Evolutionary conservation across 2,113 vertebrate genomes (phyloP).

Genomic region (Anoplopoma fimbria): DNA sequence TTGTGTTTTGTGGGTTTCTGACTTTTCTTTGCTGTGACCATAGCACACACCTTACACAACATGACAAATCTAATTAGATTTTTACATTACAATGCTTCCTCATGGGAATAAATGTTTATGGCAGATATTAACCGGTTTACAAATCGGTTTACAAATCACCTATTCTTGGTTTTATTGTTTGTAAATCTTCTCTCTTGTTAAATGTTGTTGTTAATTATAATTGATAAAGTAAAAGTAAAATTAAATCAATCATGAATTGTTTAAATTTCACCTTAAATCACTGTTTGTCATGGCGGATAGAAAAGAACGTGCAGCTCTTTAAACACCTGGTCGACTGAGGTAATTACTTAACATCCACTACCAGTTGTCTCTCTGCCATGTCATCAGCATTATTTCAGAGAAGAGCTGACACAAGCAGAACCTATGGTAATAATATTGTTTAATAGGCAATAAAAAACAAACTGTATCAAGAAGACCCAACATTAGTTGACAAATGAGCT

Average conservation of each 20-base stretch:
- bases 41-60: background rate
- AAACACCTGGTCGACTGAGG: constrained; percentile 59
- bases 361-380: constrained; percentile 61
- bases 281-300: background rate
- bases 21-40: background rate
- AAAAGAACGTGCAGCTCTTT: background rate
- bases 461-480: constrained; percentile 56
- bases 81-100: background rate
- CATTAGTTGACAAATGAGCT: constrained; percentile 65
- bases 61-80: background rate
- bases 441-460: constrained; percentile 74
- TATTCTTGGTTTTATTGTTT: background rate
- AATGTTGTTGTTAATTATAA: background rate
- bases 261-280: background rate
- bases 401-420: constrained; percentile 71
- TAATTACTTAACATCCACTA: constrained; percentile 65
- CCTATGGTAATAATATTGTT: constrained; percentile 64
- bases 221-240: background rate
- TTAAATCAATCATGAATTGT: background rate
- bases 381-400: constrained; percentile 66
- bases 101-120: background rate
- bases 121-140: background rate
- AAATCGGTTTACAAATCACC: background rate
- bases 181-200: background rate
- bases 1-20: background rate